Base-by-base conservation (phyloP, 2,888 invertebrate genomes). In the Caradrina kadenii region DNA sequence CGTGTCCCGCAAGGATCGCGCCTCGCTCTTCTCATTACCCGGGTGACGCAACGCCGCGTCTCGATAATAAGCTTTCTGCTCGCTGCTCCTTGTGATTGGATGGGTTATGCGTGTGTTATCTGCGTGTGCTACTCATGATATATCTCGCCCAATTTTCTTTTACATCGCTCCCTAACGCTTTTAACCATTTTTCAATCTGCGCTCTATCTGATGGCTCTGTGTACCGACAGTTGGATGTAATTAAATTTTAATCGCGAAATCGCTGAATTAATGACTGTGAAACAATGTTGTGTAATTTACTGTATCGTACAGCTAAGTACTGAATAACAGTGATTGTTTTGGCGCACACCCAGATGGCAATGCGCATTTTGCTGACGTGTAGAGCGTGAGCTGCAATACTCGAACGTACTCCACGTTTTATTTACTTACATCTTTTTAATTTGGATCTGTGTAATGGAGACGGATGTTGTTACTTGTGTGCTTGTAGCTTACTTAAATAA, bases 261-360 rank as follows among this genome's bases (percentile, higher is more conserved):
- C 80, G 72, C 76, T 78, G 82, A 82, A 82, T 85, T 85, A 85
- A 85, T 85, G 82, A 81, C 84, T 83, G 79, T 84, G 84, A 83
- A 88, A 86, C 85, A 84, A 85, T 87, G 81, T 84, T 84, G 77
- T 83, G 87, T 89, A 86, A 88, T 87, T 87, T 88, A 84, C 85
- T 86, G 85, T 86, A 86, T 88, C 83, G 86, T 79, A 80, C 83
- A 87, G 88, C 86, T 94, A 93, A 93, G 91, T 93, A 93, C 92
- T 93, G 93, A 93, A 93, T 94, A 94, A 93, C 93, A 92, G 92
- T 94, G 94, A 94, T 94, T 95, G 94, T 94, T 93, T 95, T 95
- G 95, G 95, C 95, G 88, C 88, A 81, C 89, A 87, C 91, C 95
- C 95, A 95, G 94, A 93, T 93, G 92, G 94, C 93, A 92, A 89